A percentile compares a stretch with the other conserved stretches of the same genome.
phyloP scores from a whole-genome alignment of 2,113 vertebrate genomes.

The Neomonachus schauinslandi region DNA sequence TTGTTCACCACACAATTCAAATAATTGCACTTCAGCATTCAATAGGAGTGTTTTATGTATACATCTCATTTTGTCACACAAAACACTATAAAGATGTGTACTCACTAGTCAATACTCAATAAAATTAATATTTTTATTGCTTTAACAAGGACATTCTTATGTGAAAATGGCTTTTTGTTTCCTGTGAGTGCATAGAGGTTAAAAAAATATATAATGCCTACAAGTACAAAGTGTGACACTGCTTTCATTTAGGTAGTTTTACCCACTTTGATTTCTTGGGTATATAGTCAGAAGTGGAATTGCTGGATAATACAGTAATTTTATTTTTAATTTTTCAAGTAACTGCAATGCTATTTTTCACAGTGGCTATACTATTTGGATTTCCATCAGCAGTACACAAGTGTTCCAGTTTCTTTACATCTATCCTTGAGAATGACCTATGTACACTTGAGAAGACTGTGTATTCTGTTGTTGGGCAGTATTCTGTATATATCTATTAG shows the following conservation, averaged over 20 bases:
- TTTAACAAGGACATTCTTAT: background rate
- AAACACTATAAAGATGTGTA: background rate
- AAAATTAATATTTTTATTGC: background rate
- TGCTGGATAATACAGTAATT: background rate
- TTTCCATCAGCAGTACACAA: background rate
- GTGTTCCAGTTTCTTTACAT: background rate
- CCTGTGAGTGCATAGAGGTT: background rate
- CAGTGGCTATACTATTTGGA: background rate
- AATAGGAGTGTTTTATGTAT: background rate
- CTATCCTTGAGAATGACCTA: background rate
- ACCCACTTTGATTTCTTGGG: background rate
- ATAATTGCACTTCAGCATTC: background rate
- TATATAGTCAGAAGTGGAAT: background rate
- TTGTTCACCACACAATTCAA: background rate
- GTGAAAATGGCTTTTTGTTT: background rate
- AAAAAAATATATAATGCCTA: background rate
- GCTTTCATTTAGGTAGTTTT: background rate
- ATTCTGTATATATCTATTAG: background rate
- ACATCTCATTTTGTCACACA: background rate
- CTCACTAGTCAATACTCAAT: background rate
- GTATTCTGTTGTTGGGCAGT: background rate
- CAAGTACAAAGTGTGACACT: background rate
- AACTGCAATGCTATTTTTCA: background rate
- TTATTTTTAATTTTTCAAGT: background rate
- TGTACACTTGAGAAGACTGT: background rate